Percentiles rank a stretch among this genome's conserved stretches.
Evolutionary conservation across 2,888 invertebrate species (phyloP).

Genomic region (Scelioninae gen. 2): DNA sequence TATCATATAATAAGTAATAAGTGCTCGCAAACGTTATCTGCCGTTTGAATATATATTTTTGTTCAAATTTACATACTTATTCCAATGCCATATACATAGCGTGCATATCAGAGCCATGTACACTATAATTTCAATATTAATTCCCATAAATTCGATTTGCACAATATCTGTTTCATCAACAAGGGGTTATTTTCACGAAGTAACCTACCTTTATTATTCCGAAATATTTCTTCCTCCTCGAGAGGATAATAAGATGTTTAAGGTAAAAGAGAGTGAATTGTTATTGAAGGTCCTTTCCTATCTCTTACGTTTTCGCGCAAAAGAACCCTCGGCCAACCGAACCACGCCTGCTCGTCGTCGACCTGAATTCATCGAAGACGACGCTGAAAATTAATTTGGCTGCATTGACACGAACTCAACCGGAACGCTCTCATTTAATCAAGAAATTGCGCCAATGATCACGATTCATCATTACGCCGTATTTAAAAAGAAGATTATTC

Average conservation of each 20-base stretch:
- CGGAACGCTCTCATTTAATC: slow-evolving; percentile 54
- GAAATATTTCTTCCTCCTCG: slow-evolving; percentile 2
- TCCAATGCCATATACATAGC: too few relatives aligned
- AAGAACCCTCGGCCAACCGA: slow-evolving; percentile 48
- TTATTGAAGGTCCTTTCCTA: slow-evolving; percentile 40
- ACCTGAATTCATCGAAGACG: slow-evolving; percentile 65
- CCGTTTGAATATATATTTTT: too few relatives aligned
- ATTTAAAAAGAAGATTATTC: slow-evolving; percentile 20
- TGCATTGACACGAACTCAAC: slow-evolving; percentile 61
- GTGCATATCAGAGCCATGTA: too few relatives aligned
- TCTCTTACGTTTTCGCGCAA: slow-evolving; percentile 48
- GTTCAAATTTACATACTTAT: too few relatives aligned
- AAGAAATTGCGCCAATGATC: slow-evolving; percentile 45
- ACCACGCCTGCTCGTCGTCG: slow-evolving; percentile 69
- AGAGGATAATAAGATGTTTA: slow-evolving; percentile 25
- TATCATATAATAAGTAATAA: too few relatives aligned
- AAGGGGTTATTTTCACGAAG: too few relatives aligned
- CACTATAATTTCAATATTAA: too few relatives aligned
- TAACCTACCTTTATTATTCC: background rate
- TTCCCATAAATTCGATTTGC: too few relatives aligned
- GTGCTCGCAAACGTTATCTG: too few relatives aligned
- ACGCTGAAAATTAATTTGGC: slow-evolving; percentile 70
- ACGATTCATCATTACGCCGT: slow-evolving; percentile 23
- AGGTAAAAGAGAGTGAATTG: slow-evolving; percentile 13
- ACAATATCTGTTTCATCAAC: too few relatives aligned